A percentile compares a stretch with the other conserved stretches of the same genome.
These are phyloP conservation scores for Asobara japonica DNA, from an alignment of 1,140 invertebrate species.

Conservation along the genomic window DNA sequence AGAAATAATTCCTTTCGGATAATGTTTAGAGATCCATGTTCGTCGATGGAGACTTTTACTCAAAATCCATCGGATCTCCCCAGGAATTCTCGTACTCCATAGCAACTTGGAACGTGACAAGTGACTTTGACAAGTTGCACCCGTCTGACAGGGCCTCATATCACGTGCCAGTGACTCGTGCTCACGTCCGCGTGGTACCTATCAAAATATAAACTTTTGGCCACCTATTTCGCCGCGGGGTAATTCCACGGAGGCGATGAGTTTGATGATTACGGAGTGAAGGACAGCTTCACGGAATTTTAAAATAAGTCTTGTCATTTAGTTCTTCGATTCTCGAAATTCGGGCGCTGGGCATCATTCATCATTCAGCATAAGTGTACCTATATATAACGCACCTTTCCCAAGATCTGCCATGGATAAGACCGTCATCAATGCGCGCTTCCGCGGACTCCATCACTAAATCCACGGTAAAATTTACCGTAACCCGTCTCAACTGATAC, in stretches of 20 bases:
- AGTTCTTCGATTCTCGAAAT: no score
- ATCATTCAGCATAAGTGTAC: no score
- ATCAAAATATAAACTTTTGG: constrained; percentile 47
- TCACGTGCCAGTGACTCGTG: constrained; percentile 32
- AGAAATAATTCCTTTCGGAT: no score
- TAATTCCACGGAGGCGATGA: constrained; percentile 33
- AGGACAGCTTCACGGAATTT: constrained; percentile 25
- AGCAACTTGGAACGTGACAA: constrained; percentile 20
- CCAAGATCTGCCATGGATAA: no score
- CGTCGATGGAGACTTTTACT: background rate
- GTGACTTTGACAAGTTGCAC: constrained; percentile 57
- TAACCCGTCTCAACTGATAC: no score
- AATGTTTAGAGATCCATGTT: background rate
- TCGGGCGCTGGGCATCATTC: no score
- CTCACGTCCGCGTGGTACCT: constrained; percentile 42
- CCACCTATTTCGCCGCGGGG: constrained; percentile 37
- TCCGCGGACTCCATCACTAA: no score
- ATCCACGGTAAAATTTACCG: no score
- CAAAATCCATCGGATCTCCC: background rate
- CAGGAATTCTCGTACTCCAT: constrained; percentile 12
- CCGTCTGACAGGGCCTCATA: constrained; percentile 52
- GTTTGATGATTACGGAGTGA: background rate
- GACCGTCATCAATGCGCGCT: no score
- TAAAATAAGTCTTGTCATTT: background rate
- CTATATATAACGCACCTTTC: no score